phyloP scores from a whole-genome alignment of 2,888 invertebrate species.

The Malachius bipustulatus region DNA sequence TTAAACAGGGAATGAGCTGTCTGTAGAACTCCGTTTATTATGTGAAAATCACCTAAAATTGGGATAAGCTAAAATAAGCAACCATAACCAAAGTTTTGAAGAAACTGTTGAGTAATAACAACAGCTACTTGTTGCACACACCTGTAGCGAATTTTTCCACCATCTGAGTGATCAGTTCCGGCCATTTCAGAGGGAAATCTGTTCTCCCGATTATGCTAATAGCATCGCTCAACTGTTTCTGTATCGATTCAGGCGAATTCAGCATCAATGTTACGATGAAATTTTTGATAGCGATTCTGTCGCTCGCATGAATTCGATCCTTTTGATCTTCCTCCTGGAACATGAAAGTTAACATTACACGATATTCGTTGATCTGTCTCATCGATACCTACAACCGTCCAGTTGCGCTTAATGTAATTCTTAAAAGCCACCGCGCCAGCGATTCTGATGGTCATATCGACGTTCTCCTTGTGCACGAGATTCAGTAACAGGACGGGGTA shows the following conservation, averaged over 20 bases:
- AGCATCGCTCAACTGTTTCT: slow-evolving; percentile 90
- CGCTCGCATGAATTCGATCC: slow-evolving; percentile 68
- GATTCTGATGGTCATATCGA: slow-evolving; percentile 71
- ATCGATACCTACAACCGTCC: slow-evolving; percentile 61
- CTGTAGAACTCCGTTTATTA: slow-evolving; percentile 87
- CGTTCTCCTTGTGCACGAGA: slow-evolving; percentile 70
- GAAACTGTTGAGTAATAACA: neutral
- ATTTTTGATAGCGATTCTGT: slow-evolving; percentile 70
- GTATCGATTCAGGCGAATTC: slow-evolving; percentile 77
- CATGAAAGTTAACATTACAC: neutral
- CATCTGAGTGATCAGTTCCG: slow-evolving; percentile 83
- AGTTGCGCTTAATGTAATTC: slow-evolving; percentile 92
- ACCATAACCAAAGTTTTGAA: neutral
- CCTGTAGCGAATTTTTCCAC: slow-evolving; percentile 79
- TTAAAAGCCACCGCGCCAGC: slow-evolving; percentile 93
- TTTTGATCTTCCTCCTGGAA: slow-evolving; percentile 53
- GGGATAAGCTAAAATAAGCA: slow-evolving; percentile 5
- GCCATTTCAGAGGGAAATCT: slow-evolving; percentile 97
- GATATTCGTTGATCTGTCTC: neutral
- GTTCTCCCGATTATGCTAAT: slow-evolving; percentile 92
- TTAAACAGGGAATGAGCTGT: slow-evolving; percentile 96
- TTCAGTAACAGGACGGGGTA: slow-evolving; percentile 78
- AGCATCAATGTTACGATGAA: slow-evolving; percentile 88
- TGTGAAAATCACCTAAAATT: slow-evolving; percentile 71
- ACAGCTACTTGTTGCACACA: slow-evolving; percentile 23